Base-by-base conservation (phyloP, 2,113 vertebrate species). In the Proterorhinus semilunaris region DNA sequence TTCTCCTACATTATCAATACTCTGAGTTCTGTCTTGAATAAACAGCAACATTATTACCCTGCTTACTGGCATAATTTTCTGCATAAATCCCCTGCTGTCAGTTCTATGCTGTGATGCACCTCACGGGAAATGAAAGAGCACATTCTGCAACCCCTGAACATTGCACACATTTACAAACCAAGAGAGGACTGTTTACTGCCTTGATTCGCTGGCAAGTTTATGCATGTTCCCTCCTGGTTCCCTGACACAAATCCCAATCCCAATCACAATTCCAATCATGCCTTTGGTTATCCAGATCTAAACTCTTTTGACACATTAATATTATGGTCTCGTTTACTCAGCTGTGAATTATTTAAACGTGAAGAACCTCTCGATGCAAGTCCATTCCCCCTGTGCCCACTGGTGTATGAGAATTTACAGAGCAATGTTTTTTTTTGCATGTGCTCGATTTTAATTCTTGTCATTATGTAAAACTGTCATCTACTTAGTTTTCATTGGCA, bases 41-140 rank as follows among this genome's bases (percentile, higher is more conserved):
- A 50, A 71, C 9, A 27, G 10, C 15, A 27, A 16, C 55, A 45
- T 61, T 50, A 36, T 46, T 17, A 9, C 45, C 47, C 11, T 62
- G 48, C 52, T 17, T 8, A 44, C 54, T 36, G 17, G 57, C 51
- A 59, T 76, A 0, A 68, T 74, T 74, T 67, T 62, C 47, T 49
- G 54, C 50, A 7, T 43, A 52, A 47, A 51, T 69, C 64, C 62
- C 4, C 9, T 13, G 10, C 8, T 48, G 36, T 21, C 15, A 46
- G 21, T 36, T 7, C 3, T 36, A 13, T 12, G 50, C 52, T 71
- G 51, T 54, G 51, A 15, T 63, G 50, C 44, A 17, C 65, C 45
- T 58, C 53, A 53, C n/a, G 58, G 43, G 58, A n/a, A 42, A 43
- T 1, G 7, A 13, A 43, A 58, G 21, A 58, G 54, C 10, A 10